phyloP scores from a whole-genome alignment of 2,113 vertebrate species.

The Strix aluco region DNA sequence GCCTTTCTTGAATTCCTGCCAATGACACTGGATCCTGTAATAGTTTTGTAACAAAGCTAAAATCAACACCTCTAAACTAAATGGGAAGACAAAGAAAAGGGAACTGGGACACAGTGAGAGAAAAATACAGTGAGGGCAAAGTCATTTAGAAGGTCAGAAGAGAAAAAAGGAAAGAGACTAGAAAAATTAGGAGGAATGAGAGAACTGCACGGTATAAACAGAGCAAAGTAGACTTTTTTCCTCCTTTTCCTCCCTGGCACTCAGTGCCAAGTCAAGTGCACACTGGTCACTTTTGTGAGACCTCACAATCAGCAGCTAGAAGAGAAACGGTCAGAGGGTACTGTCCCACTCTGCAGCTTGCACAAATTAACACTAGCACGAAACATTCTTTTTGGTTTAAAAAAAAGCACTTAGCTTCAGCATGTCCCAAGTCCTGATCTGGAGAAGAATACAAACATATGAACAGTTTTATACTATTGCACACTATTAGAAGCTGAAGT shows the following conservation, averaged over 20 bases:
- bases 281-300: not conserved
- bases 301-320: not conserved
- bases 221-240: not conserved
- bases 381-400: not conserved
- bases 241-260: not conserved
- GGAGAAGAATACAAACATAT: not conserved
- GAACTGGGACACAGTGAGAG: not conserved
- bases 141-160: not conserved
- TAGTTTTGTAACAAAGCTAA: not conserved
- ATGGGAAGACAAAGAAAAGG: not conserved
- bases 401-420: not conserved
- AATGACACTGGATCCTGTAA: not conserved
- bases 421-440: not conserved
- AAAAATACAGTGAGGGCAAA: not conserved
- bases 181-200: not conserved
- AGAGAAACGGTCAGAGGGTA: not conserved
- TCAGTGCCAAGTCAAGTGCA: not conserved
- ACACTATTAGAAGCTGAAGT: not conserved
- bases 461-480: not conserved
- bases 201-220: not conserved
- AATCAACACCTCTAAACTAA: slow-evolving; percentile 16
- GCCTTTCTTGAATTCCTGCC: not conserved
- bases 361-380: not conserved
- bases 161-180: not conserved
- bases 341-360: not conserved